These are phyloP conservation scores for Eupithecia subfuscata DNA, from an alignment of 2,888 invertebrate genomes.

Conservation along the genomic window DNA sequence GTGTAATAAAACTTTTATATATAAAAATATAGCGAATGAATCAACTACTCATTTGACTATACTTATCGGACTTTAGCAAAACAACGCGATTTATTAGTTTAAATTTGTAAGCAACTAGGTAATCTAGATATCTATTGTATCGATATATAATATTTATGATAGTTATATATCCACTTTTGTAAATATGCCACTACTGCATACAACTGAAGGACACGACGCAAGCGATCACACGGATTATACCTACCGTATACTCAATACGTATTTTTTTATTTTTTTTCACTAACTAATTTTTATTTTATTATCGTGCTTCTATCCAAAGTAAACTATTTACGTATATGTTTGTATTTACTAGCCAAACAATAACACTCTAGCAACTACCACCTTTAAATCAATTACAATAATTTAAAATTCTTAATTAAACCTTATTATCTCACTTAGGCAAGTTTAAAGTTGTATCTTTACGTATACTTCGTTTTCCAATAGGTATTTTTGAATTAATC, in stretches of 20 bases:
- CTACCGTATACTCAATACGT: slow-evolving; percentile 83
- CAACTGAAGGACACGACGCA: slow-evolving; percentile 48
- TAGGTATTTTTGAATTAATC: slow-evolving; percentile 73
- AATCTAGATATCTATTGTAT: slow-evolving; percentile 71
- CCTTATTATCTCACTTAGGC: slow-evolving; percentile 84
- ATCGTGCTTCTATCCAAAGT: slow-evolving; percentile 68
- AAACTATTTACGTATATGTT: slow-evolving; percentile 74
- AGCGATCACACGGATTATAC: slow-evolving; percentile 65
- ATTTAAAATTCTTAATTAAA: slow-evolving; percentile 81
- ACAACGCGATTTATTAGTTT: slow-evolving; percentile 58
- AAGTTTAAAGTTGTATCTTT: slow-evolving; percentile 83
- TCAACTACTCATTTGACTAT: slow-evolving; percentile 57
- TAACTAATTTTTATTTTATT: slow-evolving; percentile 73
- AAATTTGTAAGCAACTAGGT: slow-evolving; percentile 75
- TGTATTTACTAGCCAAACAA: slow-evolving; percentile 78
- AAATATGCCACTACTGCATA: slow-evolving; percentile 38
- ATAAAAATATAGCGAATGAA: slow-evolving; percentile 76
- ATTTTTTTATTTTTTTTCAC: slow-evolving; percentile 71
- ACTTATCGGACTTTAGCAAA: slow-evolving; percentile 52
- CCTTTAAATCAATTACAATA: slow-evolving; percentile 80
- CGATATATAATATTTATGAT: slow-evolving; percentile 58
- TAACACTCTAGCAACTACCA: slow-evolving; percentile 80
- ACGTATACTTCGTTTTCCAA: slow-evolving; percentile 84
- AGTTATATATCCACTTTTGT: slow-evolving; percentile 44
- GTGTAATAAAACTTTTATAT: slow-evolving; percentile 47